A percentile compares a stretch with the other conserved stretches of the same genome.
These are phyloP conservation scores for Coelinius sp. DNA, from an alignment of 2,888 invertebrate species.

Conservation along the genomic window DNA sequence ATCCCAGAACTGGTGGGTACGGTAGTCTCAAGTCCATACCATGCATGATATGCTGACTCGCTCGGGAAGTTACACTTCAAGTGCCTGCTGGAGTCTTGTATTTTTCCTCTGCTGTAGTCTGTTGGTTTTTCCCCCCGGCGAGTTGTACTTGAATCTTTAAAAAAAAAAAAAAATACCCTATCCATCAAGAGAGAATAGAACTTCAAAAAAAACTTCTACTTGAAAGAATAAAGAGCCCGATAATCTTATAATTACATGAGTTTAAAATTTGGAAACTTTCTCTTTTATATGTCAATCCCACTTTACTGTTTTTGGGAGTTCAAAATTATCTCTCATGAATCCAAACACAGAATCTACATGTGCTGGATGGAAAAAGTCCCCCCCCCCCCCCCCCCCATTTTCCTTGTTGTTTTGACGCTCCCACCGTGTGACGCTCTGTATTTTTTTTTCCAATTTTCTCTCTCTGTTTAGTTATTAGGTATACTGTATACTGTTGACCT, in stretches of 20 bases:
- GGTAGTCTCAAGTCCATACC: neutral
- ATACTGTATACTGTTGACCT: neutral
- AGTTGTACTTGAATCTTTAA: too few species aligned
- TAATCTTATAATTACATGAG: too few species aligned
- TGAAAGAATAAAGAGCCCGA: too few species aligned
- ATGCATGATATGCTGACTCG: neutral
- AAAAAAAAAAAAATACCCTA: too few species aligned
- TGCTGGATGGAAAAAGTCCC: slow-evolving; percentile 7
- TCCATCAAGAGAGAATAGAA: too few species aligned
- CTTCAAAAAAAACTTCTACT: too few species aligned
- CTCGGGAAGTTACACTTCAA: slow-evolving; percentile 1
- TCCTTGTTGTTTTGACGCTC: neutral
- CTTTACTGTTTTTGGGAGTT: too few species aligned
- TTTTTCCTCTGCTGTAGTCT: neutral
- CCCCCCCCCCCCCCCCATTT: neutral
- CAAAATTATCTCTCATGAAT: neutral
- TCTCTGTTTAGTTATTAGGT: neutral
- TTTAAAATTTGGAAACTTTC: too few species aligned
- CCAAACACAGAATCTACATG: neutral
- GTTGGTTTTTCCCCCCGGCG: neutral
- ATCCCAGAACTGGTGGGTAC: neutral
- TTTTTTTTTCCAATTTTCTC: neutral
- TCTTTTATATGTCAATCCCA: too few species aligned
- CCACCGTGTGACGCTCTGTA: neutral
- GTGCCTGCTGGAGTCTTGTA: neutral